Percentiles rank a stretch among this genome's conserved stretches.
Evolutionary conservation across 2,888 invertebrate genomes (phyloP).

Genomic region (Caenorhabditis panamensis): DNA sequence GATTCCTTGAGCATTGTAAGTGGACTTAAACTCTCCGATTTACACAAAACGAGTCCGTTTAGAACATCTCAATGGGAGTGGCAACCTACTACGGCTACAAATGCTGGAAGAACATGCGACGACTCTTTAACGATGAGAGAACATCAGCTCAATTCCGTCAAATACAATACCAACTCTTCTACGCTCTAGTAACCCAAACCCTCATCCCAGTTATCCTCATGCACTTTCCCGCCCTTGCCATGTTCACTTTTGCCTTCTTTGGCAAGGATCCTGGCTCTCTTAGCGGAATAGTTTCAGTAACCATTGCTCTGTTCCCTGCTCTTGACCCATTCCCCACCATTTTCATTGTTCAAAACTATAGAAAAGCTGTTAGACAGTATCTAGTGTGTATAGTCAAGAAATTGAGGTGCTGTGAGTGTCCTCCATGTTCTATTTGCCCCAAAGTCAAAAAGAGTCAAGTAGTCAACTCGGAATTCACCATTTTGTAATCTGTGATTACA

Average conservation of each 20-base stretch:
- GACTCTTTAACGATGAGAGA: background rate
- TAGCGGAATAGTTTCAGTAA: slow-evolving; percentile 20
- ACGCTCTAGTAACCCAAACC: slow-evolving; percentile 40
- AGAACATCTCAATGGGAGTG: slow-evolving; percentile 14
- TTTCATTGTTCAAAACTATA: slow-evolving; percentile 27
- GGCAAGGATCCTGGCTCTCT: slow-evolving; percentile 13
- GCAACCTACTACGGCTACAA: slow-evolving; percentile 3
- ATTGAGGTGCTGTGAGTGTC: too few species aligned
- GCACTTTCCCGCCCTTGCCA: slow-evolving; percentile 33
- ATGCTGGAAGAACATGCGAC: slow-evolving; percentile 15
- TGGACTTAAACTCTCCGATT: background rate
- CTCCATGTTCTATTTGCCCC: too few species aligned
- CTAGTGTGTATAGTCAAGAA: too few species aligned
- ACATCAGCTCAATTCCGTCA: background rate
- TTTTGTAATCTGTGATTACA: too few species aligned
- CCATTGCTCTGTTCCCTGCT: slow-evolving; percentile 34
- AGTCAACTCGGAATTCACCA: too few species aligned
- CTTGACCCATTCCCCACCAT: slow-evolving; percentile 39
- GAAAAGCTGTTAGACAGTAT: slow-evolving; percentile 30
- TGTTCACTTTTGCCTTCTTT: slow-evolving; percentile 27
- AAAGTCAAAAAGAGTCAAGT: too few species aligned
- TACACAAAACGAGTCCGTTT: too few species aligned
- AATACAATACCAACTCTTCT: slow-evolving; percentile 33
- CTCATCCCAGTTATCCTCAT: slow-evolving; percentile 37
- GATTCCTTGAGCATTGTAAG: slow-evolving; percentile 38